Evolutionary conservation across 2,113 vertebrate genomes (phyloP).

Genomic region (Calypte anna): DNA sequence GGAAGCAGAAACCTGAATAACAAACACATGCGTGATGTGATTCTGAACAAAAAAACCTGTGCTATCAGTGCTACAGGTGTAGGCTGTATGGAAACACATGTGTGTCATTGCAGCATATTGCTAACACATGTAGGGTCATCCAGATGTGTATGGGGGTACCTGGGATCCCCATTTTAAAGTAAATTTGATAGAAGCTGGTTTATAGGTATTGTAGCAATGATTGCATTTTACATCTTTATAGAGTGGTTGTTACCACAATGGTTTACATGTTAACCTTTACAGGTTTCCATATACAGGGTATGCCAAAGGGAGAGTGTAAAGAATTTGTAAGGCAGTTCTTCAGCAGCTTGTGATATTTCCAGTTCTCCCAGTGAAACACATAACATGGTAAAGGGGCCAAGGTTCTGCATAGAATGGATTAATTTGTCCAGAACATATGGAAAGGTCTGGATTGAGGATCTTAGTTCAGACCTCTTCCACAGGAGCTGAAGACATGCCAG

Average conservation of each 20-base stretch:
- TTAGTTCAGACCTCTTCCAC: neutral
- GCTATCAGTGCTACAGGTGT: neutral
- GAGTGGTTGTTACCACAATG: neutral
- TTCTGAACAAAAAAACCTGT: conserved; percentile 49
- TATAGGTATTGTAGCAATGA: neutral
- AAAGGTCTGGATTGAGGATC: neutral
- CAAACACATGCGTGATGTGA: conserved; percentile 31
- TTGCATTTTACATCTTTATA: neutral
- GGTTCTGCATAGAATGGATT: neutral
- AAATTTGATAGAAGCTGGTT: neutral
- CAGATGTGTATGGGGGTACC: neutral
- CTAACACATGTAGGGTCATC: neutral
- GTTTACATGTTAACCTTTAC: neutral
- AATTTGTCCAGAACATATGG: neutral
- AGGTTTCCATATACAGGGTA: neutral
- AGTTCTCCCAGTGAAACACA: neutral
- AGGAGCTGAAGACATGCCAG: neutral
- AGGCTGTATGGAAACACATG: neutral
- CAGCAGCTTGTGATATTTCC: neutral
- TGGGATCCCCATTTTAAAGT: neutral
- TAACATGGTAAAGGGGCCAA: neutral
- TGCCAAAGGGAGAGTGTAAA: neutral
- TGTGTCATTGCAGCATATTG: conserved; percentile 13
- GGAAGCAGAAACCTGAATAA: conserved; percentile 25
- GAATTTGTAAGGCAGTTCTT: neutral